Evolutionary conservation across 2,113 vertebrate species (phyloP).

Genomic region (Monopterus albus): DNA sequence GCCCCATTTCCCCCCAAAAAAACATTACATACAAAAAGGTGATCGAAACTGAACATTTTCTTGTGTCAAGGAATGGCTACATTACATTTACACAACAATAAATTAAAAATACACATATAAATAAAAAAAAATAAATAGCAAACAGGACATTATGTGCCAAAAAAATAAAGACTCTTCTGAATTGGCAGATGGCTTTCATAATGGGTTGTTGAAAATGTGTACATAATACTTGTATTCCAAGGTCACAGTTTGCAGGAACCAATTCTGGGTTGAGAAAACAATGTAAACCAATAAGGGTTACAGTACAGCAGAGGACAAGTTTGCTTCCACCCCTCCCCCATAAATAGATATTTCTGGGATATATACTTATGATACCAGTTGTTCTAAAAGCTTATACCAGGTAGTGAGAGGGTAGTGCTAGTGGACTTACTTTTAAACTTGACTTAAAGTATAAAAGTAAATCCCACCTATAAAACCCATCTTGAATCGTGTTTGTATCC

Average conservation of each 20-base stretch:
- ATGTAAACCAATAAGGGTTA: conserved; percentile 80
- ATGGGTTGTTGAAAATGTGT: conserved; percentile 77
- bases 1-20: conserved; percentile 65
- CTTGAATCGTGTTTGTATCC: conserved; percentile 68
- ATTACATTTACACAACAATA: conserved; percentile 80
- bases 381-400: conserved; percentile 83
- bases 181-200: conserved; percentile 81
- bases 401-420: conserved; percentile 81
- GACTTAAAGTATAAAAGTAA: conserved; percentile 63
- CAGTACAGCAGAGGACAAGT: conserved; percentile 76
- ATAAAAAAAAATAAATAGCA: conserved; percentile 84
- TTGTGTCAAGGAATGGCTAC: conserved; percentile 79
- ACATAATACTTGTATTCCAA: conserved; percentile 80
- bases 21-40: conserved; percentile 82
- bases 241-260: conserved; percentile 84
- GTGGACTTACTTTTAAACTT: conserved; percentile 67
- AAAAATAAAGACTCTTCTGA: conserved; percentile 77
- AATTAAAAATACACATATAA: conserved; percentile 83
- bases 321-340: too few species aligned
- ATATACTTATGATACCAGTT: conserved; percentile 73
- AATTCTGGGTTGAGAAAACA: conserved; percentile 74
- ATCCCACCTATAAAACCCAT: conserved; percentile 65
- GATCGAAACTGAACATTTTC: conserved; percentile 78
- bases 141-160: conserved; percentile 80
- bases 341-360: conserved; percentile 73